These are phyloP conservation scores for Corythornis leucogaster DNA, from an alignment of 2,797 vertebrate species.

Conservation along the genomic window DNA sequence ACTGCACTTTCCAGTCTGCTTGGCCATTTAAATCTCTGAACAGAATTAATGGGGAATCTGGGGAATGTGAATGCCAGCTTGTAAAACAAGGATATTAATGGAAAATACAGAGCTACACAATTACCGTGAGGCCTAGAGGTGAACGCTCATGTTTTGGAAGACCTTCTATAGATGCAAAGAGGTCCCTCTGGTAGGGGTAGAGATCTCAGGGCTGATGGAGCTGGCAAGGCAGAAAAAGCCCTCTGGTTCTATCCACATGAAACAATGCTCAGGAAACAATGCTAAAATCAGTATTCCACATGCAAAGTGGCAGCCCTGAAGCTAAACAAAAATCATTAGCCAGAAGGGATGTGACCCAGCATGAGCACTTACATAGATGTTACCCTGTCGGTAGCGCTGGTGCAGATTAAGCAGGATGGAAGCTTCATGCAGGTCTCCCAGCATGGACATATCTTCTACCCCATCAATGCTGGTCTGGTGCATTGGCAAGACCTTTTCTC, in stretches of 20 bases:
- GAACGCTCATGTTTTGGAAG: background rate
- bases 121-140: background rate
- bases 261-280: background rate
- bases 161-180: background rate
- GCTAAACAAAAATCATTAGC: background rate
- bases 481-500: constrained; percentile 85
- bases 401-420: constrained; percentile 93
- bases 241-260: background rate
- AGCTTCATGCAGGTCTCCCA: constrained; percentile 90
- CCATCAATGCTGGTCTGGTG: constrained; percentile 87
- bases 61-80: background rate
- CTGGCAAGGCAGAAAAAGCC: background rate
- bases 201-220: background rate
- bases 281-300: background rate
- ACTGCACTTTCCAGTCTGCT: background rate
- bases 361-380: constrained; percentile 87
- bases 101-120: background rate
- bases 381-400: constrained; percentile 86
- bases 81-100: background rate
- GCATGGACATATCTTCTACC: constrained; percentile 90
- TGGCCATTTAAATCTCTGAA: background rate
- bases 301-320: background rate
- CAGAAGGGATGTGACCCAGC: background rate
- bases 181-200: background rate
- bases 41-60: background rate